These are phyloP conservation scores for Danaus melanippus DNA, from an alignment of 1,140 invertebrate species.

Conservation along the genomic window DNA sequence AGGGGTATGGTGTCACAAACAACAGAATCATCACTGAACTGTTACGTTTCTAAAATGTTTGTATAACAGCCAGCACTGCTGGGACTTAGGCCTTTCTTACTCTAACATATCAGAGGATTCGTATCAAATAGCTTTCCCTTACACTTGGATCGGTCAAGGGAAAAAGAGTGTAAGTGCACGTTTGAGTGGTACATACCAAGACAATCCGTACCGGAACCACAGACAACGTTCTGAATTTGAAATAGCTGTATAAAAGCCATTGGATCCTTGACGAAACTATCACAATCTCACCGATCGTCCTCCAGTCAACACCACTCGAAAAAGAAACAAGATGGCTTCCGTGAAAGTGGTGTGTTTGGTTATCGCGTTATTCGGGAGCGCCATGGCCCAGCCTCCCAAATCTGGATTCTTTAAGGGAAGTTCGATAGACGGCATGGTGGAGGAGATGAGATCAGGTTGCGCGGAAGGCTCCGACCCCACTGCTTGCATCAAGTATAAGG, in stretches of 20 bases:
- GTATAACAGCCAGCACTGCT: conserved; percentile 22
- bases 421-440: conserved; percentile 79
- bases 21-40: conserved; percentile 60
- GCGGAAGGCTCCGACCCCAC: conserved; percentile 82
- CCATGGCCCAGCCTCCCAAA: conserved; percentile 75
- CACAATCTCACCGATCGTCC: conserved; percentile 60
- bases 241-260: conserved; percentile 72
- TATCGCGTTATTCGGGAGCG: conserved; percentile 68
- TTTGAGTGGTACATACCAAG: conserved; percentile 46
- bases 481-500: conserved; percentile 86
- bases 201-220: conserved; percentile 65
- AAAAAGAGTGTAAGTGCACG: conserved; percentile 48
- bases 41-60: conserved; percentile 40
- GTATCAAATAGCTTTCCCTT: conserved; percentile 71
- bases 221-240: conserved; percentile 66
- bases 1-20: conserved; percentile 69
- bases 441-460: conserved; percentile 81
- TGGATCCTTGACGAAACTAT: conserved; percentile 63
- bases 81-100: conserved; percentile 47
- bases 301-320: conserved; percentile 57
- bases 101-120: conserved; percentile 42
- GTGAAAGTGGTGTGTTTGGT: conserved; percentile 66
- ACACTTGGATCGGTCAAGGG: conserved; percentile 43
- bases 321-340: conserved; percentile 62
- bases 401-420: conserved; percentile 78